These are phyloP conservation scores for Narcine bancroftii DNA, from an alignment of 2,113 vertebrate species.

Conservation along the genomic window DNA sequence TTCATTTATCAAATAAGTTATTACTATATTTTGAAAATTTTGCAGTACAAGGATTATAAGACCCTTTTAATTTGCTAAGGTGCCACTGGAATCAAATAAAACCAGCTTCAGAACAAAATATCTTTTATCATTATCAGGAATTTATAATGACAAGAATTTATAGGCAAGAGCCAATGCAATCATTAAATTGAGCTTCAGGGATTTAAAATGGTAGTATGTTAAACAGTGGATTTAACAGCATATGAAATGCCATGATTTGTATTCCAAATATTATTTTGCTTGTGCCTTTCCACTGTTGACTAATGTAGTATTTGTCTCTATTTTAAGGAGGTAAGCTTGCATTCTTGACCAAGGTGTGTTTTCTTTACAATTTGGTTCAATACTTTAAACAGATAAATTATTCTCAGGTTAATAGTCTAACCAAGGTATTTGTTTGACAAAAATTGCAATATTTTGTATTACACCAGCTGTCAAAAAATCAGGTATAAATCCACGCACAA, in stretches of 20 bases:
- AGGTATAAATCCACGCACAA: background rate
- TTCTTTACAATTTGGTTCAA: background rate
- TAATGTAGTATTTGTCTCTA: background rate
- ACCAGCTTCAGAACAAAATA: background rate
- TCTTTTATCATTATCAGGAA: background rate
- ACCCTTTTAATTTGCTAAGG: background rate
- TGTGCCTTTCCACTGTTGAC: background rate
- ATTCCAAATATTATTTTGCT: background rate
- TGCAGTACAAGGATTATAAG: background rate
- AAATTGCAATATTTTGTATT: background rate
- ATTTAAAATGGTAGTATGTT: background rate
- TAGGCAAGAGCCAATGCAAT: background rate
- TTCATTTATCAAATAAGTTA: background rate
- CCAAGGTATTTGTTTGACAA: background rate
- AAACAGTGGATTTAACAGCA: slow-evolving; percentile 4
- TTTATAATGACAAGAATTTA: background rate
- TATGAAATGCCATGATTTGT: background rate
- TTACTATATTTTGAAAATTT: background rate
- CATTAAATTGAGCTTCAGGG: background rate
- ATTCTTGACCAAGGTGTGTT: background rate
- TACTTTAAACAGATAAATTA: slow-evolving; percentile 3
- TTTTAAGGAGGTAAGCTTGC: background rate
- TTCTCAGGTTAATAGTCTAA: background rate
- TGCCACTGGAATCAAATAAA: background rate
- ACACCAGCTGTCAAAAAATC: slow-evolving; percentile 22